Evolutionary conservation across 2,888 invertebrate genomes (phyloP).

Genomic region (Lasioglossum calceatum): DNA sequence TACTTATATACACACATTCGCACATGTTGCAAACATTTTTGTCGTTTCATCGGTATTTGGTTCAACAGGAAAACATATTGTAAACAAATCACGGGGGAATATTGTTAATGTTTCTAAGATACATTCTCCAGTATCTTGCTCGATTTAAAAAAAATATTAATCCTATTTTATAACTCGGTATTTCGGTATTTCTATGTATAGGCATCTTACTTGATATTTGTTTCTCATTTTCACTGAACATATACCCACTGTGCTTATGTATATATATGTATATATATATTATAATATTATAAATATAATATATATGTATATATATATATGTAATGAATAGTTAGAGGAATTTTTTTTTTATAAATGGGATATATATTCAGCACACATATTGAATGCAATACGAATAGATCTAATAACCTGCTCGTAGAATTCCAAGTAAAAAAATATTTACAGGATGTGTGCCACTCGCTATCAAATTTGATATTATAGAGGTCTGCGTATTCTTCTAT

Average conservation of each 20-base stretch:
- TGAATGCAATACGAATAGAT: conserved; percentile 40
- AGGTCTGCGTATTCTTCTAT: conserved; percentile 28
- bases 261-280: not conserved
- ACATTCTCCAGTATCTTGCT: conserved; percentile 44
- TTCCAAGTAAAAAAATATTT: conserved; percentile 61
- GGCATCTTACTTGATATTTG: conserved; percentile 44
- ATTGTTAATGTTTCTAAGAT: conserved; percentile 39
- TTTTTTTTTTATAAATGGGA: conserved; percentile 22
- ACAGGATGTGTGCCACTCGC: conserved; percentile 52
- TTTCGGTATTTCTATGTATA: conserved; percentile 40
- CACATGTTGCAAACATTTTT: conserved; percentile 60
- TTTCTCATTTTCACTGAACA: conserved; percentile 47
- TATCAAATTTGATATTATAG: conserved; percentile 52
- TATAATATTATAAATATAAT: not conserved
- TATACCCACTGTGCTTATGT: conserved; percentile 34
- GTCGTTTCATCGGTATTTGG: conserved; percentile 47
- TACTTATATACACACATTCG: conserved; percentile 66
- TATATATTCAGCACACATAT: conserved; percentile 50
- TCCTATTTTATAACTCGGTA: conserved; percentile 32
- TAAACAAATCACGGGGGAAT: conserved; percentile 40
- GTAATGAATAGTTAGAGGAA: conserved; percentile 30
- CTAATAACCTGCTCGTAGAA: conserved; percentile 36
- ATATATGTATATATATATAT: not conserved
- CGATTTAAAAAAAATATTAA: conserved; percentile 44
- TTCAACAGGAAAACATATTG: conserved; percentile 49